Evolutionary conservation across 2,113 vertebrate genomes (phyloP).

Genomic region (Oryzias celebensis): DNA sequence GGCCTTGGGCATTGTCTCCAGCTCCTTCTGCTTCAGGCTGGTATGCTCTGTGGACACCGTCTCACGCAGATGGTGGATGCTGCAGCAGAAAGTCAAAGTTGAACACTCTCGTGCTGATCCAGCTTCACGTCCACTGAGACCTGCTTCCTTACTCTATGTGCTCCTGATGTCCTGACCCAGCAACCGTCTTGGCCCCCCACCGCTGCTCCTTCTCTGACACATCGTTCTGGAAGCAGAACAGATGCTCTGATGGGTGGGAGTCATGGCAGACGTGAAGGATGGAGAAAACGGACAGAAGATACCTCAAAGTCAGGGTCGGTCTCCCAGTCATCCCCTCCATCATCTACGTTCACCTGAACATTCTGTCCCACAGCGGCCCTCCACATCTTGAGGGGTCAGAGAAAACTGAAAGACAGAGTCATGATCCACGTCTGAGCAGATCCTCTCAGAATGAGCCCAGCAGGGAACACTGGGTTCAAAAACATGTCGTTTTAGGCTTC

Average conservation of each 20-base stretch:
- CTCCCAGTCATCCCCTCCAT: conserved; percentile 92
- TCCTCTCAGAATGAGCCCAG: too few relatives aligned
- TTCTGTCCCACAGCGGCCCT: conserved; percentile 88
- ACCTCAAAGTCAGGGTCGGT: conserved; percentile 98
- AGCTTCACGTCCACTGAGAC: too few relatives aligned
- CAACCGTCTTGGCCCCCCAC: conserved; percentile 96
- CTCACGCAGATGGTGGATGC: conserved; percentile 88
- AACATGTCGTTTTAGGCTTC: too few relatives aligned
- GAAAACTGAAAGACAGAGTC: background rate
- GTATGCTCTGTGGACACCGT: conserved; percentile 91
- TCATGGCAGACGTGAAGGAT: background rate
- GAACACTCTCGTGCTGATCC: too few relatives aligned
- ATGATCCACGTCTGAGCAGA: too few relatives aligned
- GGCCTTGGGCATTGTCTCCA: conserved; percentile 86
- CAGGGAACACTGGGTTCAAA: too few relatives aligned
- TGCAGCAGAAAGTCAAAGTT: conserved; percentile 40
- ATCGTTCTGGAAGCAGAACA: conserved; percentile 83
- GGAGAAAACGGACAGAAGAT: background rate
- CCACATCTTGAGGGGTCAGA: conserved; percentile 85
- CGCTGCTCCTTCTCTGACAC: conserved; percentile 95
- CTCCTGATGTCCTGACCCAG: conserved; percentile 93
- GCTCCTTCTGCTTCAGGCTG: conserved; percentile 87
- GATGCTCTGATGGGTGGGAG: background rate
- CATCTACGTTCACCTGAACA: conserved; percentile 75
- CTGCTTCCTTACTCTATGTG: conserved; percentile 87